These are phyloP conservation scores for Elephantulus edwardii DNA, from an alignment of 2,113 vertebrate genomes.

Conservation along the genomic window DNA sequence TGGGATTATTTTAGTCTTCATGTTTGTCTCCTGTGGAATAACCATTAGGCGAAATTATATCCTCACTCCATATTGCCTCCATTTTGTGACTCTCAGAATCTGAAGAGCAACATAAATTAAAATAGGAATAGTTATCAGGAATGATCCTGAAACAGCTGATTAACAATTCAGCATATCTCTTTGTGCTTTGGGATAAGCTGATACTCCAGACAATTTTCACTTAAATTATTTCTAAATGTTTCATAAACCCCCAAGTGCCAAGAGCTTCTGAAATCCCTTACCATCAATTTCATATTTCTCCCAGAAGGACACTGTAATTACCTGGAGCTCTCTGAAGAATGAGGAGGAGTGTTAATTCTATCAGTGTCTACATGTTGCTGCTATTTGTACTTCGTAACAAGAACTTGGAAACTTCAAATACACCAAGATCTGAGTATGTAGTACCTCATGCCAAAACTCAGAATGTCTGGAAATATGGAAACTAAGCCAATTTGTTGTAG, in stretches of 20 bases:
- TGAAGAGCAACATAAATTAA: background rate
- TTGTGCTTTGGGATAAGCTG: background rate
- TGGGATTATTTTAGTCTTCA: background rate
- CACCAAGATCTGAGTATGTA: too few species aligned
- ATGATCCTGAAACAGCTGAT: slow-evolving; percentile 13
- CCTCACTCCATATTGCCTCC: background rate
- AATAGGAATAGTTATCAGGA: background rate
- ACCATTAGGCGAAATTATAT: background rate
- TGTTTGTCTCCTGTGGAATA: background rate
- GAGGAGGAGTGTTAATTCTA: background rate
- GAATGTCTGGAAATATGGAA: background rate
- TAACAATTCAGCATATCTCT: background rate
- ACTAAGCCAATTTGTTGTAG: too few species aligned
- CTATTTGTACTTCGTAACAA: background rate
- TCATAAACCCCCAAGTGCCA: background rate
- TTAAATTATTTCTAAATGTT: background rate
- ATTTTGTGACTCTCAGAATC: background rate
- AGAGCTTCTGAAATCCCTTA: background rate
- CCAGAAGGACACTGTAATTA: background rate
- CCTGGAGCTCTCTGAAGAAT: background rate
- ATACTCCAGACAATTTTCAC: background rate
- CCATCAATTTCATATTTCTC: slow-evolving; percentile 21
- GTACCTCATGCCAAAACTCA: too few species aligned
- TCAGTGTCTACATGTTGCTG: background rate
- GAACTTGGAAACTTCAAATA: background rate